Evolutionary conservation across 2,888 invertebrate genomes (phyloP).

Genomic region (Melinaea marsaeus): DNA sequence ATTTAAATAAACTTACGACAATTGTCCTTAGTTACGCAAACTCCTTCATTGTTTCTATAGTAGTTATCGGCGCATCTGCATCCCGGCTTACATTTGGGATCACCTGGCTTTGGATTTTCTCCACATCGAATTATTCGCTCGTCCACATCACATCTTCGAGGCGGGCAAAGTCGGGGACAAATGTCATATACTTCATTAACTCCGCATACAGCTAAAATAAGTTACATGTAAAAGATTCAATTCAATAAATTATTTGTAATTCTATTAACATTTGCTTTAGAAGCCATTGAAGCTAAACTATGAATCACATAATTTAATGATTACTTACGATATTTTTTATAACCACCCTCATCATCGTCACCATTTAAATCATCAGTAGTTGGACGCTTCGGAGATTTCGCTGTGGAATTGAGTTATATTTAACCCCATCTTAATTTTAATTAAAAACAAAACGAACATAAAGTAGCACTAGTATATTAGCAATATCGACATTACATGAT

Average conservation of each 20-base stretch:
- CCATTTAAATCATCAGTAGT: neutral
- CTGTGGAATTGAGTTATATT: neutral
- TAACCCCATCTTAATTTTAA: no score
- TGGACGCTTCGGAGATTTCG: neutral
- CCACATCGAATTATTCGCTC: conserved; percentile 34
- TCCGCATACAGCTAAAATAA: conserved; percentile 17
- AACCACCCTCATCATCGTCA: neutral
- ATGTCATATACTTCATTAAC: conserved; percentile 38
- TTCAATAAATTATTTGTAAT: neutral
- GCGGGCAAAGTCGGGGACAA: conserved; percentile 40
- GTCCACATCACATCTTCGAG: conserved; percentile 38
- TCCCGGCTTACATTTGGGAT: conserved; percentile 37
- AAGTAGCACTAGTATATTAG: no score
- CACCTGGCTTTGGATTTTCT: conserved; percentile 39
- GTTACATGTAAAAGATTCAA: neutral
- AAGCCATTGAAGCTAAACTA: neutral
- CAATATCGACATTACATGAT: no score
- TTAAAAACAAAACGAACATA: no score
- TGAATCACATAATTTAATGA: neutral
- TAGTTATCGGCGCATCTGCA: conserved; percentile 45
- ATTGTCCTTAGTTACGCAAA: conserved; percentile 36
- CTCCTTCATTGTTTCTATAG: conserved; percentile 33
- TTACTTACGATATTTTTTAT: neutral
- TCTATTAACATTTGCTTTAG: neutral
- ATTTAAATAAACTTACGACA: conserved; percentile 26